Conservation (phyloP, 2,113 vertebrate genomes). For the Cheirogaleus medius region DNA sequence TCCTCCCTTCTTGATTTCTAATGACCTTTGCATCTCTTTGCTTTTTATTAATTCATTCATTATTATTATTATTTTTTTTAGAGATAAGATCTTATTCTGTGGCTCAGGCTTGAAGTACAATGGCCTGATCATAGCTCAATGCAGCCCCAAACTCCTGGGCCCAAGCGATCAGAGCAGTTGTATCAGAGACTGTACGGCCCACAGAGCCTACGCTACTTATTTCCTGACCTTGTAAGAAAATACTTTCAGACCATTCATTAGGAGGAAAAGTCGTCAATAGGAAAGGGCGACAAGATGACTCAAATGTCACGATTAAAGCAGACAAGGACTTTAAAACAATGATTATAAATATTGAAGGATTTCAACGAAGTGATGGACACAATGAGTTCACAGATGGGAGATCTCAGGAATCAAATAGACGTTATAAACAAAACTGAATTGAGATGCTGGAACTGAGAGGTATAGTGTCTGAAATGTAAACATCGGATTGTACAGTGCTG, state of each 20-base stretch:
- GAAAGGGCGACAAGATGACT: not conserved
- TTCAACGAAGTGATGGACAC: not conserved
- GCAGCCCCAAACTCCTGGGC: no score
- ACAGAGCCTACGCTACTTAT: not conserved
- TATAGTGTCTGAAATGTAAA: not conserved
- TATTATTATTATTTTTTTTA: no score
- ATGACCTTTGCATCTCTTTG: no score
- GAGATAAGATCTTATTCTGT: no score
- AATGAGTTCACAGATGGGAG: not conserved
- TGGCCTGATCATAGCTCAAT: no score
- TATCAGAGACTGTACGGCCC: not conserved
- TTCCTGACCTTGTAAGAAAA: not conserved
- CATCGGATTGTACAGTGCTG: not conserved
- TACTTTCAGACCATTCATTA: not conserved
- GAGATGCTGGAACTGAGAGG: not conserved
- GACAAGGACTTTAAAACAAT: not conserved
- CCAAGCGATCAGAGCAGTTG: not conserved
- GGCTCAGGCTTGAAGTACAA: no score
- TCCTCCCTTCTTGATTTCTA: no score
- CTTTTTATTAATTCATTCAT: no score
- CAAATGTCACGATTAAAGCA: not conserved
- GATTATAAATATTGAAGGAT: not conserved
- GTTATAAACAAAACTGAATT: not conserved
- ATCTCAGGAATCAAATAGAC: not conserved
- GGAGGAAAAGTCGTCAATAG: not conserved